A percentile compares a stretch with the other conserved stretches of the same genome.
Conservation (phyloP, 2,113 vertebrate species). For the Pipra filicauda region DNA sequence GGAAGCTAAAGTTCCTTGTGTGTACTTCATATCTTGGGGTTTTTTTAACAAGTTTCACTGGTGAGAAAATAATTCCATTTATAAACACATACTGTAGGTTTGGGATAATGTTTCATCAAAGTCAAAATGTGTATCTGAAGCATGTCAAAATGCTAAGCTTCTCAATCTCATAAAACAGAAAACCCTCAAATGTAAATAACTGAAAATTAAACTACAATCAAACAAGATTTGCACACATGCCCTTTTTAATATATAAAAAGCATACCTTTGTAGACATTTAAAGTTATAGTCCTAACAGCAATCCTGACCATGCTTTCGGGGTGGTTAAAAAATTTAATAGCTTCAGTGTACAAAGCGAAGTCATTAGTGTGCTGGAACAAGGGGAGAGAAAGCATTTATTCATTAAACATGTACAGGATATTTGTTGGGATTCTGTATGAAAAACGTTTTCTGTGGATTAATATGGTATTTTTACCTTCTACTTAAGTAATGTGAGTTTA, state of each 20-base stretch:
- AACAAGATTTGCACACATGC: background rate
- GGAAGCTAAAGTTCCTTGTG: background rate
- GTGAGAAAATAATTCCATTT: background rate
- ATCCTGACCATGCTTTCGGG: constrained; percentile 99
- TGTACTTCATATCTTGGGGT: fast-evolving
- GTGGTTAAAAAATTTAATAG: constrained; percentile 99
- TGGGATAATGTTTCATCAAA: background rate
- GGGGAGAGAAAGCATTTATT: background rate
- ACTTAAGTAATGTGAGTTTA: background rate
- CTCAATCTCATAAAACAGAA: background rate
- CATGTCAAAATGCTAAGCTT: background rate
- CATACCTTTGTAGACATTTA: constrained; percentile 99
- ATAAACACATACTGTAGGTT: background rate
- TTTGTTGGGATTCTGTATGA: background rate
- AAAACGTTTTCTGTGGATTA: background rate
- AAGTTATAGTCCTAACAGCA: constrained; percentile 96
- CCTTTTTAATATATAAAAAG: background rate
- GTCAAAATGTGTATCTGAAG: background rate
- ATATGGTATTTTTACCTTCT: background rate
- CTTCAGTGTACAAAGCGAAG: constrained; percentile 99
- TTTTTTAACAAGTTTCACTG: background rate
- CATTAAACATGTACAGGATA: background rate
- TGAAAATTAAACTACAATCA: background rate
- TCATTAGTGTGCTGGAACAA: constrained; percentile 96
- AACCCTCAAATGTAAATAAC: background rate